These are phyloP conservation scores for Salticus scenicus DNA, from an alignment of 2,888 invertebrate genomes.

Conservation along the genomic window DNA sequence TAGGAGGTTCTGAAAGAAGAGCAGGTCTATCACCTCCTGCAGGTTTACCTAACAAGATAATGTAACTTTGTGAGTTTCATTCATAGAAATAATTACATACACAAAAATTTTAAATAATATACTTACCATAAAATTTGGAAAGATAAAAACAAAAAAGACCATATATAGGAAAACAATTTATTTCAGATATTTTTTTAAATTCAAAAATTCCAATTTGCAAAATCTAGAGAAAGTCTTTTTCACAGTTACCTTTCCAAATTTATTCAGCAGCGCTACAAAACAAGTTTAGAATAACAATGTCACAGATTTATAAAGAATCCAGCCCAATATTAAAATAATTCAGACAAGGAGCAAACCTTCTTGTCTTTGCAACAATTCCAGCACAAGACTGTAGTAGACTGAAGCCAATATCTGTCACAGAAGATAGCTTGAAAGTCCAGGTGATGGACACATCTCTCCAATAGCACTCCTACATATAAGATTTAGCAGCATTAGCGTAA, in stretches of 20 bases:
- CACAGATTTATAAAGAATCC: constrained; percentile 38
- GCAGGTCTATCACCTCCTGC: constrained; percentile 80
- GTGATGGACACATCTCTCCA: constrained; percentile 22
- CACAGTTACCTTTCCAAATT: too few relatives aligned
- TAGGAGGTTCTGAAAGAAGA: constrained; percentile 85
- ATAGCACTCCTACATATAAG: constrained; percentile 56
- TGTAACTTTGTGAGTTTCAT: too few relatives aligned
- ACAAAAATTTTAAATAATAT: too few relatives aligned
- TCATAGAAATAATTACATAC: too few relatives aligned
- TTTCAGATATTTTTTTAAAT: too few relatives aligned
- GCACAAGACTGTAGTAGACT: constrained; percentile 41
- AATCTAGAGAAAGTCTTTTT: too few relatives aligned
- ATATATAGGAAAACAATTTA: too few relatives aligned
- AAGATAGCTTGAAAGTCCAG: constrained; percentile 38
- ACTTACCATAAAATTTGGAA: too few relatives aligned
- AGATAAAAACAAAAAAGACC: too few relatives aligned
- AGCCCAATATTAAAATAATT: constrained; percentile 44
- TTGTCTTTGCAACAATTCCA: constrained; percentile 60
- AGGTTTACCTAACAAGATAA: constrained; percentile 54
- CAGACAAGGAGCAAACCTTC: constrained; percentile 69
- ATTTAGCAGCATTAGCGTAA: constrained; percentile 59
- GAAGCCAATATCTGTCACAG: constrained; percentile 35
- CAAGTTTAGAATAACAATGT: too few relatives aligned
- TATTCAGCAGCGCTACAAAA: too few relatives aligned
- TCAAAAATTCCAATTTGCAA: too few relatives aligned